Base-by-base conservation (phyloP, 2,113 vertebrate genomes). In the Hypomesus transpacificus region DNA sequence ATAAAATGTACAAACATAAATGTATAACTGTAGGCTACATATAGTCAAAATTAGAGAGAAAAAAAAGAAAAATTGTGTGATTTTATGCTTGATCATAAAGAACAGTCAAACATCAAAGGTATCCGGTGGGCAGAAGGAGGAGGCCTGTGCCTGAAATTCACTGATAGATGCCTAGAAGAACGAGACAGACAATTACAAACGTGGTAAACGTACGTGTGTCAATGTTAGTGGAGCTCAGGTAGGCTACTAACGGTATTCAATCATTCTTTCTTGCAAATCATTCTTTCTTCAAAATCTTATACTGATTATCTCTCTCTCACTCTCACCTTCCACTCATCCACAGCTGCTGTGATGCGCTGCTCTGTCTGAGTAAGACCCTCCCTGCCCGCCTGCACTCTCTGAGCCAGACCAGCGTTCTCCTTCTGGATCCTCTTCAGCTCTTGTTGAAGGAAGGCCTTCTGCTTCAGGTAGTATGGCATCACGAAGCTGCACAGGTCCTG, bases 271-370 rank as follows among this genome's bases (percentile, higher is more conserved):
- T 7, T 13, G 39, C 39, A 5, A 46, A 46, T 46, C 3, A 5
- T 39, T 39, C 39, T 22, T 14, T 59, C 20, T 24, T 2, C 57
- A 57, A 46, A 11, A 46, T 13, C 39, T 46, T 2, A 46, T 11
- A 46, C 7, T 13, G 39, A 46, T 11, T 6, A 1, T 5, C n/a
- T 39, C 34, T 20, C 54, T 57, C 13, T 14, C 20, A 20, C 22
- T 18, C 75, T 68, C 59, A 93, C 92, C 89, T 87, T 89, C 91
- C 89, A 92, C 68, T 92, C 87, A 3, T 90, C 85, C 53, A 92
- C 84, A 14, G 84, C 75, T 1, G 82, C 34, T 31, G 88, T 81
- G 70, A 92, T 88, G 4, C 8, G 60, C n/a, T 82, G 71, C 73
- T 92, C 91, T 3, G 87, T 85, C 61, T 85, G 82, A 64, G 80